A percentile compares a stretch with the other conserved stretches of the same genome.
These are phyloP conservation scores for Sebastes minor DNA, from an alignment of 2,797 vertebrate species.

Conservation along the genomic window DNA sequence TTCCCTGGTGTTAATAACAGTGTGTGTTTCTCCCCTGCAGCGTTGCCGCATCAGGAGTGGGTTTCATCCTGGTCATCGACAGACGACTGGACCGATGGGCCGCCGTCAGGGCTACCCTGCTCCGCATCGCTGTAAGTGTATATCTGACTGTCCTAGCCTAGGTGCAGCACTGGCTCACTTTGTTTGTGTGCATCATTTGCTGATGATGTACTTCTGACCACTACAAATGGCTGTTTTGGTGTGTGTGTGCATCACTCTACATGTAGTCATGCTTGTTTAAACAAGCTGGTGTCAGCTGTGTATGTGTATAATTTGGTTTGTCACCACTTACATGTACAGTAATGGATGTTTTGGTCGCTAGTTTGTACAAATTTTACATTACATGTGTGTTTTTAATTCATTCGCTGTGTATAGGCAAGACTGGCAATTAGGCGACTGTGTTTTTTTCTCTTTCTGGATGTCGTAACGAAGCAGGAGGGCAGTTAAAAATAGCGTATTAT, in stretches of 20 bases:
- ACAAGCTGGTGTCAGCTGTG: slow-evolving; percentile 44
- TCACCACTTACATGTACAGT: not conserved
- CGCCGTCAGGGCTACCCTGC: slow-evolving; percentile 92
- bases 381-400: not conserved
- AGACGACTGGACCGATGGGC: slow-evolving; percentile 97
- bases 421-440: not conserved
- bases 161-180: not conserved
- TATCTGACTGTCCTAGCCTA: not conserved
- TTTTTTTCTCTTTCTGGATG: not conserved
- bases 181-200: slow-evolving; percentile 10
- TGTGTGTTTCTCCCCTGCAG: slow-evolving; percentile 73
- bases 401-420: not conserved
- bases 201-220: slow-evolving; percentile 3
- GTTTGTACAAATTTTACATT: not conserved
- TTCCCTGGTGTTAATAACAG: not conserved
- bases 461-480: not conserved
- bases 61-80: slow-evolving; percentile 97
- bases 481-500: slow-evolving; percentile 53
- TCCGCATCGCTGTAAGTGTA: slow-evolving; percentile 90
- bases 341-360: slow-evolving; percentile 42
- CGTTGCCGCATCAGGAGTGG: slow-evolving; percentile 89
- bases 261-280: slow-evolving; percentile 17
- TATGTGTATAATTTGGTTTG: slow-evolving; percentile 44
- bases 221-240: slow-evolving; percentile 35
- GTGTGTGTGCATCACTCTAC: not conserved